Conservation (phyloP, 2,797 vertebrate species). For the Mus caroli region DNA sequence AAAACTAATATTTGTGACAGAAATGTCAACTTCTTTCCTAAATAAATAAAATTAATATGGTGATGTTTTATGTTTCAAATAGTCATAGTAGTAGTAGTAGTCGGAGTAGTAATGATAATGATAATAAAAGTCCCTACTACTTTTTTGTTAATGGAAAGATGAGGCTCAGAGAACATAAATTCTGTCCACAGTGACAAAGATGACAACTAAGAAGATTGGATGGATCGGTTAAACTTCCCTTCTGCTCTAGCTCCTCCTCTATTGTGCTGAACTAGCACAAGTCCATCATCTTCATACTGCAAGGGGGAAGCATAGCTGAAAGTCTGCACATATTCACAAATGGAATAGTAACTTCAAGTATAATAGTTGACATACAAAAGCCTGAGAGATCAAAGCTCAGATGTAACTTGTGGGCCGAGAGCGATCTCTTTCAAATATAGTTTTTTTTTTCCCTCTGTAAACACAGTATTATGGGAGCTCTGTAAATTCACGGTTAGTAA, state of each 20-base stretch:
- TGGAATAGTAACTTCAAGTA: neutral
- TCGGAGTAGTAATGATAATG: neutral
- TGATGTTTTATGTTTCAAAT: slow-evolving; percentile 69
- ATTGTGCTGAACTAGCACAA: neutral
- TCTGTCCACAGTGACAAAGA: slow-evolving; percentile 9
- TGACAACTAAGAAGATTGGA: neutral
- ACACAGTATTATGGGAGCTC: neutral
- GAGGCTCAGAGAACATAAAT: slow-evolving; percentile 39
- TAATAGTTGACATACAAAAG: neutral
- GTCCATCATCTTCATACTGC: neutral
- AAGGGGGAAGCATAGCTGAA: slow-evolving; percentile 11
- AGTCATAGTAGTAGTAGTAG: too few species aligned
- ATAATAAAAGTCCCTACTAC: slow-evolving; percentile 61
- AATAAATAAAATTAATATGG: slow-evolving; percentile 82
- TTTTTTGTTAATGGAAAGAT: slow-evolving; percentile 68
- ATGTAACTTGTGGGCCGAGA: neutral
- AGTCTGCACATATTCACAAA: neutral
- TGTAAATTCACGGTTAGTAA: slow-evolving; percentile 47
- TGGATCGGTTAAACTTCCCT: neutral
- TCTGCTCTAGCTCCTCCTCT: neutral
- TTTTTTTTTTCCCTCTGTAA: neutral
- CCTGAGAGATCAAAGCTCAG: neutral
- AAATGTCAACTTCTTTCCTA: slow-evolving; percentile 81
- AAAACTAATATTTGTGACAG: slow-evolving; percentile 83
- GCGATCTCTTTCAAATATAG: neutral